Evolutionary conservation across 1,140 invertebrate genomes (phyloP).

Genomic region (Belonocnema kinseyi): DNA sequence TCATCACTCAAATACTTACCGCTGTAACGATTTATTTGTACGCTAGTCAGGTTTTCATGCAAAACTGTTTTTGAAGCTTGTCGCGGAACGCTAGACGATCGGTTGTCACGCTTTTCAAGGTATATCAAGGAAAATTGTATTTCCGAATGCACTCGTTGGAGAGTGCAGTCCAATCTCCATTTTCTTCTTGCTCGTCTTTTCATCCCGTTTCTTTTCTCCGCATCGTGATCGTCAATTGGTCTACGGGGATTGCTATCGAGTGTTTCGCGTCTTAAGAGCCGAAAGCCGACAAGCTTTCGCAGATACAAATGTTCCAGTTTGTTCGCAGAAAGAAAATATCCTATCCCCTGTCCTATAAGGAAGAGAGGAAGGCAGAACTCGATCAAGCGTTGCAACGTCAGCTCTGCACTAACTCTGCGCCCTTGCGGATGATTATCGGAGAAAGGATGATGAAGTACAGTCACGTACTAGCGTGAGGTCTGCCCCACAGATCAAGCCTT

Average conservation of each 20-base stretch:
- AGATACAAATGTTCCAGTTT: not conserved
- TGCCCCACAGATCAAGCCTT: not conserved
- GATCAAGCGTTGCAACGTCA: conserved; percentile 10
- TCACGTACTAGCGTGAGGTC: conserved; percentile 5
- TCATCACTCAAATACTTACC: too few species aligned
- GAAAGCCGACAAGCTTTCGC: not conserved
- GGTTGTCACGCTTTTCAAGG: conserved; percentile 27
- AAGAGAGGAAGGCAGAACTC: not conserved
- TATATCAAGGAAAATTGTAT: conserved; percentile 43
- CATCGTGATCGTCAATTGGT: conserved; percentile 4
- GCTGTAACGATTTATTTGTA: too few species aligned
- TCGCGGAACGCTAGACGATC: not conserved
- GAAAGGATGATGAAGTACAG: not conserved
- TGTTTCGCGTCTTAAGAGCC: conserved; percentile 30
- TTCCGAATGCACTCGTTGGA: conserved; percentile 40
- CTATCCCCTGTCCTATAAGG: not conserved
- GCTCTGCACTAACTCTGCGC: not conserved
- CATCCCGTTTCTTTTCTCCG: not conserved
- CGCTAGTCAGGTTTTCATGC: not conserved
- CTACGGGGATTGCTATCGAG: conserved; percentile 10
- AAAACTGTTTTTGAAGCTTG: not conserved
- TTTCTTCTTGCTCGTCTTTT: conserved; percentile 25
- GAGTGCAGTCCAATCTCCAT: conserved; percentile 43
- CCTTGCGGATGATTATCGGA: not conserved
- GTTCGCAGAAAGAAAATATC: too few species aligned